Base-by-base conservation (phyloP, 2,888 invertebrate genomes). In the Campoplex nolae region DNA sequence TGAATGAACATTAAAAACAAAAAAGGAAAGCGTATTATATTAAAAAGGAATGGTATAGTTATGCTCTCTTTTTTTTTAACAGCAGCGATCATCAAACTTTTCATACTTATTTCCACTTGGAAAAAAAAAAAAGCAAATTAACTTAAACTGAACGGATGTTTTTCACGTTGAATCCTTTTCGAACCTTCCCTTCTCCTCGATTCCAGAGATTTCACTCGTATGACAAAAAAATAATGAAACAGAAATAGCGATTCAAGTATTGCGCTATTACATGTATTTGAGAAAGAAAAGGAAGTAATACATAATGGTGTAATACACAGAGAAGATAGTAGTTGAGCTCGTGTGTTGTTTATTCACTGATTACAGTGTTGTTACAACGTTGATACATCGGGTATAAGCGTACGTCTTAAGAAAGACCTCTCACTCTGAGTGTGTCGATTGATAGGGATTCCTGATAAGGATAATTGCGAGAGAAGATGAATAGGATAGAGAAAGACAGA, bases 341-440 rank as follows among this genome's bases (percentile, higher is more conserved):
- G 23, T 13, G 62, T 62, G 62, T 23, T 62, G 62, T 38, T 68
- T 68, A 42, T 68, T 68, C 42, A 23, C 42, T 68, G 42, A 68
- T 68, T 42, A 42, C 67, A 68, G 38, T n/a, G 67, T 42, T 68
- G 38, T n/a, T 68, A 68, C 38, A 68, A 68, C 67, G 67, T 68
- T 42, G 6, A 42, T 38, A 38, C n/a, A 68, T 68, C 35, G 23
- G 38, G 42, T 42, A 42, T 38, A 67, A 9, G 35, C 38, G 38
- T 32, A 62, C 62, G 62, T 62, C 62, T 68, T n/a, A 42, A 68
- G 67, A 68, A 68, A 68, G 67, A 68, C 67, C 42, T 68, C 67
- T 68, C 35, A 68, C 67, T n/a, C 67, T 9, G 42, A 38, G 42
- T 38, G 67, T 68, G 9, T 42, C 42, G n/a, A 42, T 68, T 42